A percentile compares a stretch with the other conserved stretches of the same genome.
These are phyloP conservation scores for Crioceris asparagi DNA, from an alignment of 2,888 invertebrate genomes.

Conservation along the genomic window DNA sequence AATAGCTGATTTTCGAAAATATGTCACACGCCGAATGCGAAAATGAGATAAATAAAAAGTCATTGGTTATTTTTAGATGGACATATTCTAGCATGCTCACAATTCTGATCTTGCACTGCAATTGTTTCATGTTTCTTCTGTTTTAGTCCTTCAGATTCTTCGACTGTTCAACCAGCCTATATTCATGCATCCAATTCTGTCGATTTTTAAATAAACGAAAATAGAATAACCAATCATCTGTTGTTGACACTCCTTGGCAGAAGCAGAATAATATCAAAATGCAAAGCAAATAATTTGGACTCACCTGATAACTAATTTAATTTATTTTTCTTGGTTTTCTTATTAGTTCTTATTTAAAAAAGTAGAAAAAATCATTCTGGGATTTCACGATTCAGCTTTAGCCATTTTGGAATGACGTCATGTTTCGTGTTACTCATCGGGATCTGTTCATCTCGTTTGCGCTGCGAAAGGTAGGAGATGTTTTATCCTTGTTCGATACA, in stretches of 20 bases:
- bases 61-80: slow-evolving; percentile 22
- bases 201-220: neutral
- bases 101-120: too few relatives aligned
- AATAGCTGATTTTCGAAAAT: slow-evolving; percentile 29
- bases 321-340: slow-evolving; percentile 11
- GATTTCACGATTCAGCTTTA: slow-evolving; percentile 21
- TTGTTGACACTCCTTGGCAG: neutral
- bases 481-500: too few relatives aligned
- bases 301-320: slow-evolving; percentile 12
- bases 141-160: too few relatives aligned
- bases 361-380: slow-evolving; percentile 20
- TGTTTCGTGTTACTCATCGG: neutral
- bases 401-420: slow-evolving; percentile 21
- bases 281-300: slow-evolving; percentile 1
- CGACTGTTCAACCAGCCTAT: slow-evolving; percentile 6
- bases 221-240: neutral
- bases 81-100: too few relatives aligned
- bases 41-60: slow-evolving; percentile 24
- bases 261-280: neutral
- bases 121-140: too few relatives aligned
- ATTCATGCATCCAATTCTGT: neutral
- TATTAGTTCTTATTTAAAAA: slow-evolving; percentile 19
- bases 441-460: too few relatives aligned
- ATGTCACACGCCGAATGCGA: slow-evolving; percentile 24
- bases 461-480: too few relatives aligned